Evolutionary conservation across 2,888 invertebrate genomes (phyloP).

Genomic region (Caenorhabditis panamensis): DNA sequence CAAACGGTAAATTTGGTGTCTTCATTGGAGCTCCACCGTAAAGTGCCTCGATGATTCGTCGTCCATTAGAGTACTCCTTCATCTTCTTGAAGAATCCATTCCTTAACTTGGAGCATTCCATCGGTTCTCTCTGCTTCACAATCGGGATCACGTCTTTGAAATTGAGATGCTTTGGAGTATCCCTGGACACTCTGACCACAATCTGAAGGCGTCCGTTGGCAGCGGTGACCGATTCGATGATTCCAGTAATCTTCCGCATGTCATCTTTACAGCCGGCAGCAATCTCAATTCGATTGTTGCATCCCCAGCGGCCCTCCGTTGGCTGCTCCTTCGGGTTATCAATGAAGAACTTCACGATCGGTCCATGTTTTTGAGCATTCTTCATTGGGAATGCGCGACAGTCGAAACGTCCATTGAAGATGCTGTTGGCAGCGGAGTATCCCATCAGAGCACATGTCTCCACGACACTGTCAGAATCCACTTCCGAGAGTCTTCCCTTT

Average conservation of each 20-base stretch:
- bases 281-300: not conserved
- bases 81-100: not conserved
- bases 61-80: conserved; percentile 8
- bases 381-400: conserved; percentile 5
- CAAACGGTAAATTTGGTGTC: not conserved
- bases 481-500: too few species aligned
- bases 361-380: not conserved
- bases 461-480: not conserved
- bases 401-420: conserved; percentile 20
- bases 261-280: not conserved
- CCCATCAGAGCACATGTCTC: conserved; percentile 32
- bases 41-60: conserved; percentile 15
- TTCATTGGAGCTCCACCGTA: conserved; percentile 15
- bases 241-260: not conserved
- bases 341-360: conserved; percentile 1
- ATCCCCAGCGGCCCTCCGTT: conserved; percentile 16
- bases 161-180: not conserved
- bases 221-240: conserved; percentile 17
- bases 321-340: conserved; percentile 12
- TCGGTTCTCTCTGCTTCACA: not conserved
- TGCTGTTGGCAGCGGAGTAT: conserved; percentile 7
- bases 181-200: conserved; percentile 1
- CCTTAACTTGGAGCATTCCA: not conserved
- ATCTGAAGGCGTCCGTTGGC: not conserved
- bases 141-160: not conserved